A percentile compares a stretch with the other conserved stretches of the same genome.
These are phyloP conservation scores for Hydra vulgaris DNA, from an alignment of 30 jellyfish, hydroid and myxozoan genomes.

Conservation along the genomic window DNA sequence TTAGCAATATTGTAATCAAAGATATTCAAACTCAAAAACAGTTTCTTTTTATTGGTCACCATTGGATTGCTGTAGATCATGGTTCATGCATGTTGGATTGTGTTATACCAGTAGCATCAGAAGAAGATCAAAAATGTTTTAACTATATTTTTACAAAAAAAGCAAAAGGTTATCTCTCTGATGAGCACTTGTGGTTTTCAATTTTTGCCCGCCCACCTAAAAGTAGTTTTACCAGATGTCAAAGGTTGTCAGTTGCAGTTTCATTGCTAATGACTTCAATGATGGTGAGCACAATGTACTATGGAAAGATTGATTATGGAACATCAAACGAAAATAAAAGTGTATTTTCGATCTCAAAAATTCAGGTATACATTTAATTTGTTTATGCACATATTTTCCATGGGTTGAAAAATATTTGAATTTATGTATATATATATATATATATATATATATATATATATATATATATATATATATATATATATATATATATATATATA, in stretches of 20 bases:
- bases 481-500: no score
- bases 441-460: no score
- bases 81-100: conserved; percentile 80
- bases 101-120: conserved; percentile 71
- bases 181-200: conserved; percentile 87
- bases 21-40: conserved; percentile 72
- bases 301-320: no score
- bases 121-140: conserved; percentile 79
- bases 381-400: no score
- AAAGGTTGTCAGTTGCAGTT: conserved; percentile 87
- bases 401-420: no score
- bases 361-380: no score
- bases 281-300: conserved; percentile 89
- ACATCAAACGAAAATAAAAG: no score
- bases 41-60: conserved; percentile 56
- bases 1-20: conserved; percentile 65
- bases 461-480: no score
- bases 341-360: no score
- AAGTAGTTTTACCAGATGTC: conserved; percentile 79
- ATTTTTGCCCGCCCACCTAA: conserved; percentile 96
- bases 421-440: no score
- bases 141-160: conserved; percentile 69
- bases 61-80: conserved; percentile 93
- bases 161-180: conserved; percentile 73
- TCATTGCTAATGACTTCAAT: conserved; percentile 72